These are phyloP conservation scores for Choreutis nemorana DNA, from an alignment of 2,888 invertebrate species.

Conservation along the genomic window DNA sequence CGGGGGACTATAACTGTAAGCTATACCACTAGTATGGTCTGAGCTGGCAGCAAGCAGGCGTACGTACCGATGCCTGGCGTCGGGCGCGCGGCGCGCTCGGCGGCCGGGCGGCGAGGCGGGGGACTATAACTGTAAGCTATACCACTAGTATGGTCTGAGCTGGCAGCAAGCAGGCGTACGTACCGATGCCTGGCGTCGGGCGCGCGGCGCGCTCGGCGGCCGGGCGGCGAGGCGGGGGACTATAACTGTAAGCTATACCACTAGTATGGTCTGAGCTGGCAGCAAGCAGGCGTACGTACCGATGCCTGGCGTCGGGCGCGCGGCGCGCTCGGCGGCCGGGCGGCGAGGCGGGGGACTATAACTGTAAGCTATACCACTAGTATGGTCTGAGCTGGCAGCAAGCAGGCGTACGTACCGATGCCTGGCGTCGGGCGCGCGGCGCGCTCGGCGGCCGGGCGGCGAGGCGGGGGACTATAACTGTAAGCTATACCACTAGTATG, in stretches of 20 bases:
- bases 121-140: too few species aligned
- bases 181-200: constrained; percentile 34
- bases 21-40: too few species aligned
- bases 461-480: constrained; percentile 45
- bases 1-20: too few species aligned
- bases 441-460: constrained; percentile 43
- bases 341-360: constrained; percentile 46
- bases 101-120: constrained; percentile 11
- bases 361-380: too few species aligned
- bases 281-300: constrained; percentile 16
- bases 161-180: constrained; percentile 3
- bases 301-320: constrained; percentile 31
- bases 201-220: constrained; percentile 38
- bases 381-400: constrained; percentile 9
- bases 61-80: constrained; percentile 9
- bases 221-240: constrained; percentile 46
- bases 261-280: constrained; percentile 11
- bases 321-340: constrained; percentile 40
- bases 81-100: constrained; percentile 11
- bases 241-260: too few species aligned
- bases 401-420: constrained; percentile 23
- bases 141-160: constrained; percentile 12
- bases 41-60: too few species aligned
- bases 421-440: constrained; percentile 29
- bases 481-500: too few species aligned